Evolutionary conservation across 2,888 invertebrate genomes (phyloP).

Genomic region (Marronus borbonicus): DNA sequence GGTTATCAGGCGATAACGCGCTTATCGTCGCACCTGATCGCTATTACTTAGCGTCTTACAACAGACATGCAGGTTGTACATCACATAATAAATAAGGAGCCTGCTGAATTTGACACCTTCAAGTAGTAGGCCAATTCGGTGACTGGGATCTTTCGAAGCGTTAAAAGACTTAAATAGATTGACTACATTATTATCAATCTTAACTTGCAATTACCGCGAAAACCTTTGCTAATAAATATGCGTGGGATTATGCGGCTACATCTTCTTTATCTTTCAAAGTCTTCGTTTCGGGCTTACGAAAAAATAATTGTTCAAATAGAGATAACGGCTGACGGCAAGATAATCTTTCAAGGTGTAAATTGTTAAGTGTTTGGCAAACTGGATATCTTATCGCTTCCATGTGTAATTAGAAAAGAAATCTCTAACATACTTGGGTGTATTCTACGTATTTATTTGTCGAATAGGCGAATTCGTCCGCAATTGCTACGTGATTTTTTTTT

Average conservation of each 20-base stretch:
- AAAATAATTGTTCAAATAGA: conserved; percentile 40
- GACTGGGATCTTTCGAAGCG: not conserved
- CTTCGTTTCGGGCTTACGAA: conserved; percentile 29
- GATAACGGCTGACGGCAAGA: conserved; percentile 38
- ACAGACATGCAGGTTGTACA: not conserved
- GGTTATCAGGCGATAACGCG: conserved; percentile 26
- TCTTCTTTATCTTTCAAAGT: conserved; percentile 21
- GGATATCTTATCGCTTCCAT: conserved; percentile 30
- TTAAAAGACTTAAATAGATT: too few relatives aligned
- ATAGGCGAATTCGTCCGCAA: not conserved
- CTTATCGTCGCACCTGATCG: conserved; percentile 30
- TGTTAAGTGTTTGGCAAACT: conserved; percentile 47
- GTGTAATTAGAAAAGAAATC: conserved; percentile 37
- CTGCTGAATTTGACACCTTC: not conserved
- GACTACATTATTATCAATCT: not conserved
- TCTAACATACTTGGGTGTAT: conserved; percentile 1
- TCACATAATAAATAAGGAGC: not conserved
- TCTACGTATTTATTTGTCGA: conserved; percentile 7
- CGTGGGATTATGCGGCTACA: not conserved
- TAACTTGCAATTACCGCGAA: not conserved
- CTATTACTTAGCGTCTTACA: conserved; percentile 5
- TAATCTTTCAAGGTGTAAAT: conserved; percentile 38
- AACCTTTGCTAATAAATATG: not conserved
- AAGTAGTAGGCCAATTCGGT: not conserved
- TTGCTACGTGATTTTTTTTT: too few relatives aligned